phyloP scores from a whole-genome alignment of 2,113 vertebrate genomes.

The Calidris pygmaea region DNA sequence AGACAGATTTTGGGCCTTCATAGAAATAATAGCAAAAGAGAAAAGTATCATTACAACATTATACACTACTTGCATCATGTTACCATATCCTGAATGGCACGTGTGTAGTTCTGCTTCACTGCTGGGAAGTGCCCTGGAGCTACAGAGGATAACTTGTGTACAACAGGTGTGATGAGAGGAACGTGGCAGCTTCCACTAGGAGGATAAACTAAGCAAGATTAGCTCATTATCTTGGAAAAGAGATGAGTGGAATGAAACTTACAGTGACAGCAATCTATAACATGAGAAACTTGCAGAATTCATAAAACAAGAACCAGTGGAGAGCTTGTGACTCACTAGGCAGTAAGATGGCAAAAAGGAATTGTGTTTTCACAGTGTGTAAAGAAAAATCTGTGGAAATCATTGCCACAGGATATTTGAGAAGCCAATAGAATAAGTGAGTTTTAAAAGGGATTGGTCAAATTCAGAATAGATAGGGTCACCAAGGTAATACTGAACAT shows the following conservation, averaged over 20 bases:
- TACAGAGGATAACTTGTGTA: neutral
- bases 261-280: neutral
- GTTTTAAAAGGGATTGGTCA: neutral
- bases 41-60: fast-evolving
- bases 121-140: neutral
- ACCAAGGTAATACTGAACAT: neutral
- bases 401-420: neutral
- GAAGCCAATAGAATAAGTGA: neutral
- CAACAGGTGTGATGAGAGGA: neutral
- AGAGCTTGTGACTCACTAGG: neutral
- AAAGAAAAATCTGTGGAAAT: neutral
- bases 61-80: neutral
- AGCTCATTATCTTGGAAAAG: neutral
- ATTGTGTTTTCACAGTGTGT: neutral
- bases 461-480: neutral
- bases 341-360: neutral
- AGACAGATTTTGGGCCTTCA: neutral
- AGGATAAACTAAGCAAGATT: neutral
- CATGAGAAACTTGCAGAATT: neutral
- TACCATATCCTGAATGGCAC: neutral
- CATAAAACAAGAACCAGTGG: neutral
- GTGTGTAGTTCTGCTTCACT: neutral
- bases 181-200: neutral
- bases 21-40: neutral
- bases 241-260: neutral